These are phyloP conservation scores for Phyllostomus discolor DNA, from an alignment of 2,113 vertebrate genomes.

Conservation along the genomic window DNA sequence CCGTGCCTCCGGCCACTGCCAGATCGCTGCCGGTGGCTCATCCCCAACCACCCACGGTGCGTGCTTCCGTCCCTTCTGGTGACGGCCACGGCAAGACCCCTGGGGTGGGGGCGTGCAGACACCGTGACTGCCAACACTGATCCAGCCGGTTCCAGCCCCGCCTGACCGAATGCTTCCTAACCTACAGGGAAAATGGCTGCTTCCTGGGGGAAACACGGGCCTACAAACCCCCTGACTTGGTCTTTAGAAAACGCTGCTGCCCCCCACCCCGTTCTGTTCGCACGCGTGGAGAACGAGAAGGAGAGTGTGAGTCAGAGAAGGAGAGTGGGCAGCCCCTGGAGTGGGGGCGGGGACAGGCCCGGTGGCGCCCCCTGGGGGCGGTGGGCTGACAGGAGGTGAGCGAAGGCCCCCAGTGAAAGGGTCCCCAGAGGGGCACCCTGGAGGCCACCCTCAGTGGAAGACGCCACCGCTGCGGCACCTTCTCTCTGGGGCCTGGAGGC, in stretches of 20 bases:
- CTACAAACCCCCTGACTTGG: background rate
- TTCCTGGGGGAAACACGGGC: background rate
- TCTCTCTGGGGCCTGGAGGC: background rate
- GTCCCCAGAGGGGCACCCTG: background rate
- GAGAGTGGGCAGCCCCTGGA: background rate
- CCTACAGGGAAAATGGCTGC: background rate
- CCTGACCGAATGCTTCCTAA: background rate
- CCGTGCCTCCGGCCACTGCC: fast-evolving
- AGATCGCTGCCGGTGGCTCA: fast-evolving
- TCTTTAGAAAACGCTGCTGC: background rate
- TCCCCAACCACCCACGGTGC: background rate
- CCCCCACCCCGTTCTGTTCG: too few relatives aligned
- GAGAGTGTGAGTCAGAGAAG: background rate
- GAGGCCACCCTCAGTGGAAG: background rate
- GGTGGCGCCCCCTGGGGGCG: too few relatives aligned
- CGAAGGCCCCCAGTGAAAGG: background rate
- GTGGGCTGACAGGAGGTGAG: fast-evolving
- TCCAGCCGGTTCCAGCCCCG: background rate
- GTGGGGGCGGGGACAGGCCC: background rate
- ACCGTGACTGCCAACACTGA: background rate
- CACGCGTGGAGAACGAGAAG: background rate
- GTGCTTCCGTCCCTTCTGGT: fast-evolving
- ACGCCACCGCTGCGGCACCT: background rate
- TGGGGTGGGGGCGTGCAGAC: too few relatives aligned
- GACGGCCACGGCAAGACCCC: too few relatives aligned